These are phyloP conservation scores for Eulimnadia texana DNA, from an alignment of 1,140 invertebrate species.

Conservation along the genomic window DNA sequence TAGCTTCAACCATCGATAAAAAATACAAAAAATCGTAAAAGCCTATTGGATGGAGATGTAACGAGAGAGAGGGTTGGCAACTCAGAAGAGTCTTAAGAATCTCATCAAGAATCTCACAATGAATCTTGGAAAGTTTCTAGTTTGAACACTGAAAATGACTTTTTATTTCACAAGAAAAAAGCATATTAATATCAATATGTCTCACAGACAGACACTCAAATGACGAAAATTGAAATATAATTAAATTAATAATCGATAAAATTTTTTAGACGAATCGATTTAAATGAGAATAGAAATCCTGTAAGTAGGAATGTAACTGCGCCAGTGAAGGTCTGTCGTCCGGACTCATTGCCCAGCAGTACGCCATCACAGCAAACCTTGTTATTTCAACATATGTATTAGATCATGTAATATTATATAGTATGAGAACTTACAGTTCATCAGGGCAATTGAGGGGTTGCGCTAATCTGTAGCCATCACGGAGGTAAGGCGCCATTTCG, in stretches of 20 bases:
- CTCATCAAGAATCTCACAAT: no score
- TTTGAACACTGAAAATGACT: no score
- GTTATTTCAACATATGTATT: constrained; percentile 26
- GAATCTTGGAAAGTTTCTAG: no score
- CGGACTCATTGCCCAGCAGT: constrained; percentile 66
- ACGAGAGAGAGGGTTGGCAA: no score
- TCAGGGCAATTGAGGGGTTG: constrained; percentile 90
- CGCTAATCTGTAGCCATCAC: constrained; percentile 70
- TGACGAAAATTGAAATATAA: background rate
- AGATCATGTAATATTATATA: no score
- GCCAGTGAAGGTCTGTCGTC: constrained; percentile 72
- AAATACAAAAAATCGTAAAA: background rate
- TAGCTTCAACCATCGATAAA: background rate
- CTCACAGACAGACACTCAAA: background rate
- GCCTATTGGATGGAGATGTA: background rate
- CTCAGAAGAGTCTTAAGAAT: no score
- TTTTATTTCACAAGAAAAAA: no score
- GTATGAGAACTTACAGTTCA: constrained; percentile 64
- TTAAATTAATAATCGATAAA: no score
- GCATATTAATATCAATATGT: background rate
- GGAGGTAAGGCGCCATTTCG: constrained; percentile 71
- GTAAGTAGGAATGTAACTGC: constrained; percentile 67
- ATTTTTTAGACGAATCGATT: constrained; percentile 5
- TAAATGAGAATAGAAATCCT: constrained; percentile 46
- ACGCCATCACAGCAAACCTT: constrained; percentile 77